These are phyloP conservation scores for Drosophila picticornis DNA, from an alignment of 2,888 invertebrate genomes.

Conservation along the genomic window DNA sequence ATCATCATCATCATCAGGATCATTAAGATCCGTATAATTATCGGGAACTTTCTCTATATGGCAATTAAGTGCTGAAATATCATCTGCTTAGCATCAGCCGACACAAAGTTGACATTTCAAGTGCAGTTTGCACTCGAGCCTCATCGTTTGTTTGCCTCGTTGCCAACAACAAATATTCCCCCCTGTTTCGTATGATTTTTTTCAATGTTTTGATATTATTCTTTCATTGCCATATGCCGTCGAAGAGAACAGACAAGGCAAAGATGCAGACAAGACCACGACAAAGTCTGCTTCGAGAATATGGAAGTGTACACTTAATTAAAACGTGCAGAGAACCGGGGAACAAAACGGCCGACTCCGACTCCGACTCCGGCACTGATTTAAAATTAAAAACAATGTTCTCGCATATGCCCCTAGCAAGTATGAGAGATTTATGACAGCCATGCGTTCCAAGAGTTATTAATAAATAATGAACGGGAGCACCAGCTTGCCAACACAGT, in stretches of 20 bases:
- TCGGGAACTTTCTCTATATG: slow-evolving; percentile 42
- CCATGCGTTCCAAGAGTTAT: slow-evolving; percentile 66
- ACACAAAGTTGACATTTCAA: slow-evolving; percentile 80
- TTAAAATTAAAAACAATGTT: slow-evolving; percentile 62
- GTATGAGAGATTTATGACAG: slow-evolving; percentile 77
- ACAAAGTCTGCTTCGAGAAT: slow-evolving; percentile 17
- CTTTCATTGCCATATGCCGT: slow-evolving; percentile 70
- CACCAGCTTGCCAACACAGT: slow-evolving; percentile 19
- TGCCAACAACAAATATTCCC: slow-evolving; percentile 5
- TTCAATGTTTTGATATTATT: slow-evolving; percentile 75
- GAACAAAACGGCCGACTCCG: slow-evolving; percentile 11
- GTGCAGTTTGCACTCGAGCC: slow-evolving; percentile 67
- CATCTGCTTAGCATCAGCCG: slow-evolving; percentile 71
- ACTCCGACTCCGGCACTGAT: slow-evolving; percentile 55
- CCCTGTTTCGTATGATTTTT: slow-evolving; percentile 3
- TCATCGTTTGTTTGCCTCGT: slow-evolving; percentile 18
- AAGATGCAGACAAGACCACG: slow-evolving; percentile 28
- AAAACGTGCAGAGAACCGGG: slow-evolving; percentile 53
- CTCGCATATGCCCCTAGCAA: slow-evolving; percentile 62
- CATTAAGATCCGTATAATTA: slow-evolving; percentile 18
- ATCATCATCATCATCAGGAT: slow-evolving; percentile 5
- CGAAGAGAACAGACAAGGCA: slow-evolving; percentile 32
- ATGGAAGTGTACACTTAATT: slow-evolving; percentile 74
- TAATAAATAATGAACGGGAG: slow-evolving; percentile 65
- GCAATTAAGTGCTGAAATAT: slow-evolving; percentile 59